Evolutionary conservation across 2,113 vertebrate species (phyloP), one percentile per base, ranked within the genome.

Genomic region (Panurus biarmicus): DNA sequence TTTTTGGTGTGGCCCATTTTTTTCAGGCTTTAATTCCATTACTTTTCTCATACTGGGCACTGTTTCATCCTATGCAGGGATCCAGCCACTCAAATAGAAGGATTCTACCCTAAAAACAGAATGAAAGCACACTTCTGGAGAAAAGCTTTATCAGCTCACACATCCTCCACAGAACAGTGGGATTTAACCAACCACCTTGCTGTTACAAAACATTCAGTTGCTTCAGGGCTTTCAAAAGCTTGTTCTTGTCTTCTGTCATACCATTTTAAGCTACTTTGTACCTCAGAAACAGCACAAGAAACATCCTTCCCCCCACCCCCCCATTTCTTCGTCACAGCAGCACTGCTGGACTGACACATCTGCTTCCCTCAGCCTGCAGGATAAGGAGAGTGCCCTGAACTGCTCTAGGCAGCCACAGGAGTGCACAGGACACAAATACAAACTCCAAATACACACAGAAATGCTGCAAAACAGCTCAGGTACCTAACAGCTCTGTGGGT

Each of bases 341-440:
- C 35, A 20, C 35, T 70, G 47, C 22, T n/a, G 74, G 44, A 23
- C 25, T 14, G 15, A 12, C 10, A 22, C 3, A 16, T 28, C 54
- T 38, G 64, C n/a, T 40, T 38, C 33, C 9, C 57, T 40, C 7
- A 12, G 3, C 4, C 29, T 25, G 54, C 33, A 38, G 28, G n/a
- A 35, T 4, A 7, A 62, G 15, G 20, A 8, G 0, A 0, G 10
- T 9, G 42, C 23, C 26, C 58, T 33, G 25, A 38, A 1, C n/a
- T 47, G 28, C 23, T 35, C 38, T 3, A 33, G 26, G 9, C 18
- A 31, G 12, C 15, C 22, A 47, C 10, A 24, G 35, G 10, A 64
- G 6, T 0, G 8, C 29, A 25, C 35, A 12, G 35, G 38, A 81
- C 76, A 64, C n/a, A 70, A 50, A 65, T 1, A 36, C 9, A 45